Evolutionary conservation across 1,140 invertebrate genomes (phyloP).

Genomic region (Diorhabda elongata): DNA sequence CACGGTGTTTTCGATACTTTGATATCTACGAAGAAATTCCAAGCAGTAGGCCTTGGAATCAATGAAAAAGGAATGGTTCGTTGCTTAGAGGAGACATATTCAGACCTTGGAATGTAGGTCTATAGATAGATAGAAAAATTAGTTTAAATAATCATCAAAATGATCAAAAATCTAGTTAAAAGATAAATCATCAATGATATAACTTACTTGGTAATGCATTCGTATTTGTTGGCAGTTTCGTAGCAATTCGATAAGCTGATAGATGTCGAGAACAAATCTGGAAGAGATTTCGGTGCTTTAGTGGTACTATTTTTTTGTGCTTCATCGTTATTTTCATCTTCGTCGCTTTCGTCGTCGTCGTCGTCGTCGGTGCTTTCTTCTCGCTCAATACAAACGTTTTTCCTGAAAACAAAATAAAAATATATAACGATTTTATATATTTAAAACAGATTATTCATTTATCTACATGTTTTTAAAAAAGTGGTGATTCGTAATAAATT

Average conservation of each 20-base stretch:
- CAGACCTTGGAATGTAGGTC: too few relatives aligned
- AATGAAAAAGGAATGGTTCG: too few relatives aligned
- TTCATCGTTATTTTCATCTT: slow-evolving; percentile 36
- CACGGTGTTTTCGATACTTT: too few relatives aligned
- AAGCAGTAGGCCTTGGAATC: too few relatives aligned
- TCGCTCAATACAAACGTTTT: slow-evolving; percentile 52
- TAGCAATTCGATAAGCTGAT: slow-evolving; percentile 53
- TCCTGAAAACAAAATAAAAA: slow-evolving; percentile 35
- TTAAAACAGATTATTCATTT: too few relatives aligned
- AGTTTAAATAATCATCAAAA: background rate
- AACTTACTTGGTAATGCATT: slow-evolving; percentile 56
- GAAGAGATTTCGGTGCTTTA: slow-evolving; percentile 23
- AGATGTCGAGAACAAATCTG: slow-evolving; percentile 47
- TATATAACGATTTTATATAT: too few relatives aligned
- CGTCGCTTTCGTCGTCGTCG: slow-evolving; percentile 39
- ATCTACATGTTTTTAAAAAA: too few relatives aligned
- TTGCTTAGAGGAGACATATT: too few relatives aligned
- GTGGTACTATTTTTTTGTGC: slow-evolving; percentile 40
- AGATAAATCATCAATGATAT: background rate
- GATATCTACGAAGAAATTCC: too few relatives aligned
- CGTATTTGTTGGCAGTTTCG: slow-evolving; percentile 54
- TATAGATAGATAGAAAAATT: too few relatives aligned
- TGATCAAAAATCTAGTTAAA: background rate
- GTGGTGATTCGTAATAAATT: too few relatives aligned
- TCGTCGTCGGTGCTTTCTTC: slow-evolving; percentile 48